Percentiles rank a stretch among this genome's conserved stretches.
These are phyloP conservation scores for Quiscalus mexicanus DNA, from an alignment of 2,113 vertebrate genomes.

Conservation along the genomic window DNA sequence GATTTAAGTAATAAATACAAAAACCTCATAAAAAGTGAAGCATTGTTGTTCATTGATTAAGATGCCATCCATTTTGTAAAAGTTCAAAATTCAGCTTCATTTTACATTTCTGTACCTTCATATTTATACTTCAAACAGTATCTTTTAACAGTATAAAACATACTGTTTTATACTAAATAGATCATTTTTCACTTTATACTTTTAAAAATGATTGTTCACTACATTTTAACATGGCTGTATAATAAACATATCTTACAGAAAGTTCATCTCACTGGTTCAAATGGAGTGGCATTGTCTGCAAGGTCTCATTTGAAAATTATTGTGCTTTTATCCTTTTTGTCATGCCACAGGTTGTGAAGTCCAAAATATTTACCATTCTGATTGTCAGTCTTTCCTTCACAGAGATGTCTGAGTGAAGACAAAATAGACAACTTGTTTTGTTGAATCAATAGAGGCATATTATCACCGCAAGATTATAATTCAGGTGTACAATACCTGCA, in stretches of 20 bases:
- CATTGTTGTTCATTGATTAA: background rate
- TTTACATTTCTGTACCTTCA: background rate
- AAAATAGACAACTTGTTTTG: conserved; percentile 77
- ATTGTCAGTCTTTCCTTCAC: conserved; percentile 70
- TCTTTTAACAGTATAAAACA: background rate
- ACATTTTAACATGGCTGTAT: conserved; percentile 24
- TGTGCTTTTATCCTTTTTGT: conserved; percentile 62
- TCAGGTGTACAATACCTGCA: conserved; percentile 80
- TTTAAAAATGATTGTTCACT: background rate
- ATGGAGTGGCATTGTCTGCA: conserved; percentile 35
- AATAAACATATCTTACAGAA: conserved; percentile 30
- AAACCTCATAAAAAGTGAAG: background rate
- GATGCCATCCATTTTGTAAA: background rate
- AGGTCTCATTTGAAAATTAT: conserved; percentile 73
- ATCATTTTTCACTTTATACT: background rate
- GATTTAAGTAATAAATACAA: background rate
- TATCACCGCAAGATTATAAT: conserved; percentile 84
- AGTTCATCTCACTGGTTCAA: conserved; percentile 55
- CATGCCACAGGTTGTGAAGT: conserved; percentile 69
- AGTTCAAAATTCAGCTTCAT: background rate
- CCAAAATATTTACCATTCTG: conserved; percentile 77
- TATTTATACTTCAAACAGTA: background rate
- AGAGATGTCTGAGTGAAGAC: conserved; percentile 65
- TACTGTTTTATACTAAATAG: background rate
- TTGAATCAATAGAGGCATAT: conserved; percentile 77